phyloP scores from a whole-genome alignment of 1,140 invertebrate species.

The Pteromalus puparum region DNA sequence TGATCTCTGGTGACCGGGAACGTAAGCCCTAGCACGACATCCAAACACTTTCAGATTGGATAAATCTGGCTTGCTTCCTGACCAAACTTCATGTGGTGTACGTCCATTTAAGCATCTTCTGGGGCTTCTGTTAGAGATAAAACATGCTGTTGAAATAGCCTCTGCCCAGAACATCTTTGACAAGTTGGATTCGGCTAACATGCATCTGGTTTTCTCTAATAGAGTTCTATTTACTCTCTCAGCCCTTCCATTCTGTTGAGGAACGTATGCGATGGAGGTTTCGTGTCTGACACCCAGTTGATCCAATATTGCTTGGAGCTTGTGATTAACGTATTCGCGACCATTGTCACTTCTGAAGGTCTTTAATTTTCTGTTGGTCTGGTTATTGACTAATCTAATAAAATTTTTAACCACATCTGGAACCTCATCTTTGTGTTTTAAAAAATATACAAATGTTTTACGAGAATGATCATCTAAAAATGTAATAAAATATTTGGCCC shows the following conservation, averaged over 20 bases:
- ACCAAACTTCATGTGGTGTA: background rate
- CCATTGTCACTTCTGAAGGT: slow-evolving; percentile 40
- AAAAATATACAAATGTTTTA: too few species aligned
- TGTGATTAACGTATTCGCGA: slow-evolving; percentile 35
- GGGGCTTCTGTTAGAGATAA: background rate
- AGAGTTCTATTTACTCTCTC: slow-evolving; percentile 19
- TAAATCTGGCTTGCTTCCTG: background rate
- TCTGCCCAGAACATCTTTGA: background rate
- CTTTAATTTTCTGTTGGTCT: slow-evolving; percentile 22
- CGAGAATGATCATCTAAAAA: too few species aligned
- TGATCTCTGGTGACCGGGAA: background rate
- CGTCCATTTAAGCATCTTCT: background rate
- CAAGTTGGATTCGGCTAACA: background rate
- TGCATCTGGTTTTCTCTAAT: background rate
- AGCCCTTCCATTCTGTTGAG: slow-evolving; percentile 39
- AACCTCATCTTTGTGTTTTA: background rate
- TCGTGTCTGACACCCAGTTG: slow-evolving; percentile 50
- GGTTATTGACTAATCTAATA: background rate
- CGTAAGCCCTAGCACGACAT: background rate
- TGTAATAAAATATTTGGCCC: too few species aligned
- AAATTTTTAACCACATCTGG: background rate
- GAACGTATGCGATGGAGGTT: slow-evolving; percentile 25
- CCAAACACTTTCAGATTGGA: background rate
- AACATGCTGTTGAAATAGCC: background rate
- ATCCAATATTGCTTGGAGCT: slow-evolving; percentile 36